phyloP scores from a whole-genome alignment of 2,888 invertebrate genomes.

The Heliconius ismenius region DNA sequence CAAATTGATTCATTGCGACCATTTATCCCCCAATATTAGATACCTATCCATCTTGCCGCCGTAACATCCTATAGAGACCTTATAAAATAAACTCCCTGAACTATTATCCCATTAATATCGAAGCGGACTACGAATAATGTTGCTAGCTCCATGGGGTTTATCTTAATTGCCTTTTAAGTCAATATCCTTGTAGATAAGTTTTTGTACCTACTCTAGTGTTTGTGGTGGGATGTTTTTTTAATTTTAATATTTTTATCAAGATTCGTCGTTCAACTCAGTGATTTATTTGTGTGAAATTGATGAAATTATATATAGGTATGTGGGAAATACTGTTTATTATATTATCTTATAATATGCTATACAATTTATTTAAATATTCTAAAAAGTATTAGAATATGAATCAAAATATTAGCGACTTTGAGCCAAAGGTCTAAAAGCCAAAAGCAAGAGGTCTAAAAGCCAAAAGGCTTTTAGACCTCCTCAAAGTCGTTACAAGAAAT shows the following conservation, averaged over 20 bases:
- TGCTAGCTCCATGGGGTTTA: constrained; percentile 59
- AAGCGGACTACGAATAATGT: constrained; percentile 54
- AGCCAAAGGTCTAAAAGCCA: too few species aligned
- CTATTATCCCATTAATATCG: constrained; percentile 61
- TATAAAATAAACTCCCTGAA: constrained; percentile 45
- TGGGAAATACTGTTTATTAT: neutral
- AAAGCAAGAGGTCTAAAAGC: too few species aligned
- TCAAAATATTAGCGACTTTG: neutral
- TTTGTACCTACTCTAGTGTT: constrained; percentile 38
- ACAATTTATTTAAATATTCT: neutral
- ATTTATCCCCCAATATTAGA: constrained; percentile 22
- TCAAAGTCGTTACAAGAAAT: neutral
- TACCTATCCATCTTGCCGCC: constrained; percentile 23
- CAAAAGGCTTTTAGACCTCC: too few species aligned
- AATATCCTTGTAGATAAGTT: constrained; percentile 54
- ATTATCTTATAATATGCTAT: neutral
- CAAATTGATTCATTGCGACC: constrained; percentile 10
- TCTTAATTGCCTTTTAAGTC: constrained; percentile 67
- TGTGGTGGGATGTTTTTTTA: neutral
- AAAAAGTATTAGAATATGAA: neutral
- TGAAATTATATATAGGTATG: too few species aligned
- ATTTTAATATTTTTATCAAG: neutral
- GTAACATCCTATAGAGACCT: constrained; percentile 31
- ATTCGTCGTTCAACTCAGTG: too few species aligned
- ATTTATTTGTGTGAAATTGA: too few species aligned